Base-by-base conservation (phyloP, 2,888 invertebrate genomes). In the Ophion obscuratus region DNA sequence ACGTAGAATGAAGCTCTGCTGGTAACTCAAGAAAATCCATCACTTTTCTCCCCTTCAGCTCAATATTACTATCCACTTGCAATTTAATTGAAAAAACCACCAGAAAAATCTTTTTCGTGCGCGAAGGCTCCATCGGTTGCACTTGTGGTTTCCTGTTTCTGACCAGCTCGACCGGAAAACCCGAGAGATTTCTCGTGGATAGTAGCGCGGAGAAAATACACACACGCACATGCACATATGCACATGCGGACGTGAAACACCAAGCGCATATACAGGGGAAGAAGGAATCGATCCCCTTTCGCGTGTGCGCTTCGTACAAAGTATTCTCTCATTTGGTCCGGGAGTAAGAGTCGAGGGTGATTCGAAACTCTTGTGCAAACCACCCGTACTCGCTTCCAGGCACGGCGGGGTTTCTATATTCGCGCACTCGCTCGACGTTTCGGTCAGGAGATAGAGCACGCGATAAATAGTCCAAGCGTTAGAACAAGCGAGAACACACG, bases 361-460 rank as follows among this genome's bases (percentile, higher is more conserved):
- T 36, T 61, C 40, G 17, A 75, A n/a, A 31, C 27, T 78, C 68
- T 67, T 40, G 59, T 68, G 36, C 27, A 73, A 53, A 24, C 76
- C 66, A 57, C 62, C 77, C 62, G 20, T 47, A 40, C 36, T n/a
- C 40, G 71, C 24, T 10, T 31, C 57, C 36, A 73, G 44, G 59
- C 67, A 31, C 66, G 64, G 40, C 53, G 66, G 68, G 61, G 73
- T 61, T 73, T 47, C 68, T 62, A 44, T 57, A 44, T 61, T 61
- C 70, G 68, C 14, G 53, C 53, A 27, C 47, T 40, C 20, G n/a
- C 61, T 81, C 70, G 62, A 70, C 75, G 20, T 70, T 53, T 20
- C 14, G 77, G 44, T 53, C 66, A 31, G 61, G 81, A 75, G 81
- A 85, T 81, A 85, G 31, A 74, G 77, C 84, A 85, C 84, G 81